phyloP scores from a whole-genome alignment of 1,140 invertebrate species.

The Sminthurinus signatus region DNA sequence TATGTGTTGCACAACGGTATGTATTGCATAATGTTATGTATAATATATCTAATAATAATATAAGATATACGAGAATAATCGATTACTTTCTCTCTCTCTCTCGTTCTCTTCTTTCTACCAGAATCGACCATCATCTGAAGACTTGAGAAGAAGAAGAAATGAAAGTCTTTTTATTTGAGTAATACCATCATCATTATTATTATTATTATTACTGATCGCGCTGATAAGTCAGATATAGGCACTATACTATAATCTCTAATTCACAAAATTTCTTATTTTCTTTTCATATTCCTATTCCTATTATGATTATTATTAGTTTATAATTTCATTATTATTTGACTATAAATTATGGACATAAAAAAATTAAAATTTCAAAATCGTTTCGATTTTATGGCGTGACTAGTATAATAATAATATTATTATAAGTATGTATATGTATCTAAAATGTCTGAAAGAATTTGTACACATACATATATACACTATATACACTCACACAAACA shows the following conservation, averaged over 20 bases:
- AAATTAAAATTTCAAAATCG: too few relatives aligned
- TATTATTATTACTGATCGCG: not conserved
- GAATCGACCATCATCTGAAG: conserved; percentile 4
- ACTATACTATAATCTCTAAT: conserved; percentile 16
- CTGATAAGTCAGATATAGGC: conserved; percentile 10
- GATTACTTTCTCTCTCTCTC: not conserved
- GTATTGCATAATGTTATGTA: not conserved
- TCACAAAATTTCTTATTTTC: not conserved
- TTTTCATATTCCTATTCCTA: too few relatives aligned
- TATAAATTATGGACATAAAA: too few relatives aligned
- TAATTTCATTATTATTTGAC: too few relatives aligned
- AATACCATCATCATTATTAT: not conserved
- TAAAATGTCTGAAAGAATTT: too few relatives aligned
- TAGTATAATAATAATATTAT: too few relatives aligned
- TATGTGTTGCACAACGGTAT: too few relatives aligned
- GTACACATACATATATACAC: too few relatives aligned
- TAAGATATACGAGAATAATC: not conserved
- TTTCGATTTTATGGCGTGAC: too few relatives aligned
- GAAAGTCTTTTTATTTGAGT: not conserved
- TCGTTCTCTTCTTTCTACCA: not conserved
- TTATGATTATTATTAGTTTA: too few relatives aligned
- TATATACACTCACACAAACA: not conserved
- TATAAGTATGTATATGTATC: too few relatives aligned
- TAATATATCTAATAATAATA: not conserved
- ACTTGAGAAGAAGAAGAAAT: too few relatives aligned